phyloP scores from a whole-genome alignment of 2,797 vertebrate genomes.

The Sphenodon punctatus region DNA sequence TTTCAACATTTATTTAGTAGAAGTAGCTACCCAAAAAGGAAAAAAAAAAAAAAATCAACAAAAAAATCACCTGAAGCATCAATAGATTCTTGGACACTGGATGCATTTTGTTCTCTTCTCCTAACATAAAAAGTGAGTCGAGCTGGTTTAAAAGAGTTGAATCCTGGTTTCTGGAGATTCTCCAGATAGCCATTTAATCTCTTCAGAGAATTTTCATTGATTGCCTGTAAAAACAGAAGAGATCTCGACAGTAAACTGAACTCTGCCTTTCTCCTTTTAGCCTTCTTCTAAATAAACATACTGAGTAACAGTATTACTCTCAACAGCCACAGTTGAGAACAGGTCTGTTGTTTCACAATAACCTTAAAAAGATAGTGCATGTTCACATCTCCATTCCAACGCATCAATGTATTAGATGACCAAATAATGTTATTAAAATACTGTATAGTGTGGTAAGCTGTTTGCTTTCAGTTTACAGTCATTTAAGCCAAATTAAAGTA shows the following conservation, averaged over 20 bases:
- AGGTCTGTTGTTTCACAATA: neutral
- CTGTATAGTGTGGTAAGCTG: no score
- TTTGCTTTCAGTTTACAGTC: no score
- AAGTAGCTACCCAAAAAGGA: neutral
- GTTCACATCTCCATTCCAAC: neutral
- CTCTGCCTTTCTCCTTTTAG: neutral
- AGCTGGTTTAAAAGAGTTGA: constrained; percentile 82
- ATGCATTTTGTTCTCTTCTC: constrained; percentile 80
- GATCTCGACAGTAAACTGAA: neutral
- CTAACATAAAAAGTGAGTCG: constrained; percentile 92
- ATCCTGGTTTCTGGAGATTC: constrained; percentile 88
- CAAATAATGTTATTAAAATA: neutral
- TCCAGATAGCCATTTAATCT: constrained; percentile 93
- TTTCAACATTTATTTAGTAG: neutral
- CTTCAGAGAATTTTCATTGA: constrained; percentile 97
- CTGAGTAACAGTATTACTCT: neutral
- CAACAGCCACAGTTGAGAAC: neutral
- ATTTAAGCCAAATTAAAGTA: neutral
- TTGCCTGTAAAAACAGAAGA: constrained; percentile 77
- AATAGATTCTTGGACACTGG: constrained; percentile 69
- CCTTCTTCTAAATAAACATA: neutral
- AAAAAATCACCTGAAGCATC: constrained; percentile 74
- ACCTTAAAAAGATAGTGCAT: neutral
- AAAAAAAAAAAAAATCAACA: neutral
- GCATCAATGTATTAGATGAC: neutral